Conservation (phyloP, 1,140 invertebrate genomes). For the Bilobella aurantiaca region DNA sequence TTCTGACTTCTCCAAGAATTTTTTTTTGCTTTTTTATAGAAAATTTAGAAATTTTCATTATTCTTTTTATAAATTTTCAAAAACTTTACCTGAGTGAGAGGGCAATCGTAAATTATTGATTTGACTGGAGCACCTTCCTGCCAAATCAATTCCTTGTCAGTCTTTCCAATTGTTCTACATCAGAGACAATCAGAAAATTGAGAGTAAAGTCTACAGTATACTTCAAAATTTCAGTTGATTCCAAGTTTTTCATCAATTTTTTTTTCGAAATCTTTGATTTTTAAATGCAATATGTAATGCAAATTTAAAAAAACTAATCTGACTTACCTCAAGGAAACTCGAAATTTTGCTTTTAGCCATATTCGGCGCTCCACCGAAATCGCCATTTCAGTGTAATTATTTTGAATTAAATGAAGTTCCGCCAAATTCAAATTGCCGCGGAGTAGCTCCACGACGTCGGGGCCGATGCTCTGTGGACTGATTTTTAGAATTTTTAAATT, state of each 20-base stretch:
- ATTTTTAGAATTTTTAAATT: constrained; percentile 46
- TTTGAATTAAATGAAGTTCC: constrained; percentile 68
- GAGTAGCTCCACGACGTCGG: constrained; percentile 60
- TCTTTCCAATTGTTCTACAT: constrained; percentile 34
- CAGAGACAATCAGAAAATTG: too few species aligned
- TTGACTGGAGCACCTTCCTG: constrained; percentile 53
- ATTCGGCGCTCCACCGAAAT: constrained; percentile 41
- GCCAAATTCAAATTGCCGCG: constrained; percentile 51
- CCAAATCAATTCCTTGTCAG: constrained; percentile 43
- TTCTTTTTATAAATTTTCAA: too few species aligned
- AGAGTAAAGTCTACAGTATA: too few species aligned
- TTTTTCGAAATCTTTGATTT: too few species aligned
- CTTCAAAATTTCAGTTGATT: too few species aligned
- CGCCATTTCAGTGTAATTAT: constrained; percentile 47
- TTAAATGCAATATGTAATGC: neutral
- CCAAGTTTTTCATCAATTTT: too few species aligned
- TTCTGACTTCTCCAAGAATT: too few species aligned
- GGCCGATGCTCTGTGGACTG: constrained; percentile 69
- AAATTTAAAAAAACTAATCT: neutral
- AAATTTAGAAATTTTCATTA: too few species aligned
- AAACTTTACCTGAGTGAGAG: constrained; percentile 50
- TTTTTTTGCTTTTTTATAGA: too few species aligned
- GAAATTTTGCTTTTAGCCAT: constrained; percentile 23
- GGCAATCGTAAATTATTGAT: constrained; percentile 56
- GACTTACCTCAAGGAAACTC: constrained; percentile 24